These are phyloP conservation scores for Siniperca chuatsi DNA, from an alignment of 2,113 vertebrate genomes.

Conservation along the genomic window DNA sequence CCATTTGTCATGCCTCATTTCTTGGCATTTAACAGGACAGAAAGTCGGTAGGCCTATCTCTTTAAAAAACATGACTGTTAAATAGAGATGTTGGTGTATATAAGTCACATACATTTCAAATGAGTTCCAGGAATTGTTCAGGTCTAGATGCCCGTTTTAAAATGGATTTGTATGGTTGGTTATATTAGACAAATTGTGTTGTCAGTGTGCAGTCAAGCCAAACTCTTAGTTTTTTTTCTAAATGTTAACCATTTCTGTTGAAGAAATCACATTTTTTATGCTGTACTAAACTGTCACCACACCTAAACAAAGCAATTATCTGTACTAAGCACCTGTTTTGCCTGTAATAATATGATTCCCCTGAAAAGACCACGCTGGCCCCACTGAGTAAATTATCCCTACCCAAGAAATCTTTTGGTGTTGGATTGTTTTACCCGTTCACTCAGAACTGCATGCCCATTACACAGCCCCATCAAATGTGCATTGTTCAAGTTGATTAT, in stretches of 20 bases:
- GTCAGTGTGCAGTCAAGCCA: constrained; percentile 15
- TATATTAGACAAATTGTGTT: background rate
- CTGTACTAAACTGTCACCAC: constrained; percentile 23
- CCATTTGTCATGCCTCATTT: constrained; percentile 25
- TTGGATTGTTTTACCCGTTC: background rate
- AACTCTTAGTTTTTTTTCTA: background rate
- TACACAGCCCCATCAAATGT: constrained; percentile 4
- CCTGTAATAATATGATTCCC: background rate
- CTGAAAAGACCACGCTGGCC: background rate
- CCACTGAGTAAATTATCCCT: constrained; percentile 6
- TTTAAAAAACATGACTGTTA: constrained; percentile 13
- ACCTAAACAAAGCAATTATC: background rate
- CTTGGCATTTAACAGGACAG: constrained; percentile 3
- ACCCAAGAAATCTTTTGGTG: background rate
- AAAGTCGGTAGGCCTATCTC: background rate
- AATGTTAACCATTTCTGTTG: background rate
- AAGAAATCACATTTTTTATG: background rate
- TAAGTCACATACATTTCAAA: constrained; percentile 36
- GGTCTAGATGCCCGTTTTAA: constrained; percentile 10
- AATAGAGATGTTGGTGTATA: constrained; percentile 13
- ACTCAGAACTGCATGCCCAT: constrained; percentile 31
- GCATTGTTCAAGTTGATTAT: constrained; percentile 16
- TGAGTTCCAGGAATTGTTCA: constrained; percentile 6
- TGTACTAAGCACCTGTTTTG: constrained; percentile 4
- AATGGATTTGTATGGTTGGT: constrained; percentile 1